Conservation (phyloP, 30 jellyfish, hydroid and myxozoan genomes). For the Haliclystus octoradiatus region DNA sequence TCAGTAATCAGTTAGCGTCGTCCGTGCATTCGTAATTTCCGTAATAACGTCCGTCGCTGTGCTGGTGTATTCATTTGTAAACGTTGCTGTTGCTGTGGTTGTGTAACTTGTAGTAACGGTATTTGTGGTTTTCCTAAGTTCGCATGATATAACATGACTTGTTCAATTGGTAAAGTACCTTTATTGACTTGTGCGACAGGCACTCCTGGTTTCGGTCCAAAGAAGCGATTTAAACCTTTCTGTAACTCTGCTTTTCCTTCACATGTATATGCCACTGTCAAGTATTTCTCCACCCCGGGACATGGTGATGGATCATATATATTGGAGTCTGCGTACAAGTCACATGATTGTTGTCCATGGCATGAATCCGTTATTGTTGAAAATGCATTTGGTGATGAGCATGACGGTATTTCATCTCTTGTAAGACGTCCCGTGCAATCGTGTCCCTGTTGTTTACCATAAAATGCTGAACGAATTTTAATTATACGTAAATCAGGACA, state of each 20-base stretch:
- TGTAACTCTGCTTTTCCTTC: slow-evolving; percentile 52
- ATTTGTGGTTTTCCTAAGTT: too few species aligned
- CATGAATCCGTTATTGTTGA: slow-evolving; percentile 59
- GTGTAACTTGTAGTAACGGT: background rate
- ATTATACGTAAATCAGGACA: slow-evolving; percentile 70
- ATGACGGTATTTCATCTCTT: slow-evolving; percentile 70
- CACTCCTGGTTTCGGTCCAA: background rate
- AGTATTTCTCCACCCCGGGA: slow-evolving; percentile 43
- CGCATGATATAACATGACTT: background rate
- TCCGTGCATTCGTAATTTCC: too few species aligned
- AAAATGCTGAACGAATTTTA: slow-evolving; percentile 73
- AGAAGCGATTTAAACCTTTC: slow-evolving; percentile 17
- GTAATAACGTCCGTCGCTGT: too few species aligned
- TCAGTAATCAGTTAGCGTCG: too few species aligned
- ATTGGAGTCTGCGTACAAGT: slow-evolving; percentile 66
- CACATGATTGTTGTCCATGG: slow-evolving; percentile 98
- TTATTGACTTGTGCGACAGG: background rate
- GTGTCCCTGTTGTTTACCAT: slow-evolving; percentile 71
- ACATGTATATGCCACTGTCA: slow-evolving; percentile 77
- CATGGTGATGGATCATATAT: slow-evolving; percentile 76
- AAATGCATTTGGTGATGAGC: slow-evolving; percentile 80
- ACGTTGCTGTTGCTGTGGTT: background rate
- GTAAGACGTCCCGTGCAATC: slow-evolving; percentile 72
- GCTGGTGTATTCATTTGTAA: too few species aligned
- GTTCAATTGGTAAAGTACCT: background rate